phyloP scores from a whole-genome alignment of 2,888 invertebrate species.

The Drosophila setosimentum region DNA sequence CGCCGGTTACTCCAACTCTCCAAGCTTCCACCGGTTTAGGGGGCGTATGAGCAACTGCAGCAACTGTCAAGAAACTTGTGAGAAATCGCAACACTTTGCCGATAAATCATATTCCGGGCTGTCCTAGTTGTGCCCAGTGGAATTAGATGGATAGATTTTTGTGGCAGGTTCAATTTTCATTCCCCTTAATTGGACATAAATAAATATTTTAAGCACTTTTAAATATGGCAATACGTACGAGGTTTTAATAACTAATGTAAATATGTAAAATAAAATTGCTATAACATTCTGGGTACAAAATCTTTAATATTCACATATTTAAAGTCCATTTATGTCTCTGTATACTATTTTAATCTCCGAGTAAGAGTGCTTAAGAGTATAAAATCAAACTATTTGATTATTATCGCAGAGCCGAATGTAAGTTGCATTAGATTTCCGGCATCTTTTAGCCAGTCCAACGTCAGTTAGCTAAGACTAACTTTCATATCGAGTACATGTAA shows the following conservation, averaged over 20 bases:
- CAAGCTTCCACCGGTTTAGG: conserved; percentile 33
- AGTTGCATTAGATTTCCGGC: conserved; percentile 20
- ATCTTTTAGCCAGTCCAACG: conserved; percentile 14
- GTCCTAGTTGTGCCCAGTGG: conserved; percentile 37
- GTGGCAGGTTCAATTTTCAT: not conserved
- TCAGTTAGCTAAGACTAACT: conserved; percentile 22
- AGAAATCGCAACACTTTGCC: conserved; percentile 51
- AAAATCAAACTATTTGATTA: not conserved
- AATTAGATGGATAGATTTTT: conserved; percentile 26
- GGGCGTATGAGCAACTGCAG: conserved; percentile 58
- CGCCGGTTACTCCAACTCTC: conserved; percentile 12
- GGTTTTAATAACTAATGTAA: not conserved
- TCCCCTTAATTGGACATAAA: not conserved
- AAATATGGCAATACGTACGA: not conserved
- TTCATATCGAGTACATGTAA: conserved; percentile 32
- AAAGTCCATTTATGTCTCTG: not conserved
- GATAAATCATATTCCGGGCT: conserved; percentile 50
- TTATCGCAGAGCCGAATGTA: not conserved
- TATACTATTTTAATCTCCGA: not conserved
- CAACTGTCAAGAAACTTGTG: conserved; percentile 57
- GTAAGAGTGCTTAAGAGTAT: not conserved
- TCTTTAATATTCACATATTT: not conserved
- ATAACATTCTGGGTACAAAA: not conserved
- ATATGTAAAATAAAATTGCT: not conserved
- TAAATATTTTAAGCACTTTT: not conserved